Percentiles rank a stretch among this genome's conserved stretches.
These are phyloP conservation scores for Oreonectes daqikongensis DNA, from an alignment of 2,797 vertebrate genomes.

Conservation along the genomic window DNA sequence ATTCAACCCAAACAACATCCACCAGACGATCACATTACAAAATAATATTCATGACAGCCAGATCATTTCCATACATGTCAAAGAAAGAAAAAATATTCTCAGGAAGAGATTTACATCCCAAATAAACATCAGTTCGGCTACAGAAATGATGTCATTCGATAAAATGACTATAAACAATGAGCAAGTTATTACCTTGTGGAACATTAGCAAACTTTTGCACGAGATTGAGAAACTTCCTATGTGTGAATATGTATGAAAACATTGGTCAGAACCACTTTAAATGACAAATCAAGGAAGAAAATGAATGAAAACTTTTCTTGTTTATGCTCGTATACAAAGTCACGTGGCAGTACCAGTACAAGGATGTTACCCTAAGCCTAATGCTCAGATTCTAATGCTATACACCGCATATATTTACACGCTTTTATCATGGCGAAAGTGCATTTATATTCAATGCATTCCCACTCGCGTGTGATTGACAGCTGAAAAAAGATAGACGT, in stretches of 20 bases:
- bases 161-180: background rate
- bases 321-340: background rate
- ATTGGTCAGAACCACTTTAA: background rate
- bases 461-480: constrained; percentile 13
- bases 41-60: constrained; percentile 12
- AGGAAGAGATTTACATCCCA: background rate
- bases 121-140: background rate
- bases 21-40: background rate
- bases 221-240: background rate
- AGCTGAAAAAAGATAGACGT: constrained; percentile 33
- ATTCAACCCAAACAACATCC: constrained; percentile 8
- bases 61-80: background rate
- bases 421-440: too few relatives aligned
- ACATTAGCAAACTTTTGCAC: background rate
- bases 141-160: background rate
- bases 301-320: background rate
- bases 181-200: background rate
- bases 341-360: too few relatives aligned
- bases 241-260: background rate
- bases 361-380: too few relatives aligned
- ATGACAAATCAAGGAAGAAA: background rate
- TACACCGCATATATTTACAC: too few relatives aligned
- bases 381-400: too few relatives aligned
- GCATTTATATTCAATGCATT: too few relatives aligned
- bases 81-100: background rate